These are phyloP conservation scores for Simalia tracyae DNA, from an alignment of 2,797 vertebrate species.

Conservation along the genomic window DNA sequence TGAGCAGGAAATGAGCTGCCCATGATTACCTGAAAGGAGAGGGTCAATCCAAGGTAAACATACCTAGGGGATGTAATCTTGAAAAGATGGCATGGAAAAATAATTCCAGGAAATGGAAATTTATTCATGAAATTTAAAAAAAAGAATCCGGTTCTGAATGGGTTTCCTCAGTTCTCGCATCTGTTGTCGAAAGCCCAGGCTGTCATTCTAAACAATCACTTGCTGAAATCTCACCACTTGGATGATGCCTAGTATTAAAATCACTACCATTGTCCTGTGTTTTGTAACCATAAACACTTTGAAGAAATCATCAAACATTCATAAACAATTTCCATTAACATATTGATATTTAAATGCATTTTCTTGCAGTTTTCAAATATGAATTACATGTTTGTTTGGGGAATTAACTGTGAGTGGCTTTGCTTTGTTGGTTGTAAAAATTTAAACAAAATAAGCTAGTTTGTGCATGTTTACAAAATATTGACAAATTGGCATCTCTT, in stretches of 20 bases:
- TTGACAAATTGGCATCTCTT: constrained; percentile 61
- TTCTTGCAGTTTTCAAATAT: constrained; percentile 12
- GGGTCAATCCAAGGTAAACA: too few relatives aligned
- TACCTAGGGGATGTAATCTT: background rate
- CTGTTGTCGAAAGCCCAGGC: constrained; percentile 21
- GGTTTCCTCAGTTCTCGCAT: constrained; percentile 28
- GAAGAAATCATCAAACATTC: constrained; percentile 21
- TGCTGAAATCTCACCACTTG: background rate
- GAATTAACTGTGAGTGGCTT: background rate
- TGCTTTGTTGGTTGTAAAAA: background rate
- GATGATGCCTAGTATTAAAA: constrained; percentile 3
- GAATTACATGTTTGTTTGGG: constrained; percentile 22
- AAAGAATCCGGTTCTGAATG: constrained; percentile 9
- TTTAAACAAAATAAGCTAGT: constrained; percentile 34
- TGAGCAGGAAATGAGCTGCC: too few relatives aligned
- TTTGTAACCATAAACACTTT: background rate
- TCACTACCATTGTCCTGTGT: background rate
- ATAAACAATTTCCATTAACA: constrained; percentile 7
- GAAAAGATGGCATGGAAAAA: background rate
- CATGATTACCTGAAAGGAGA: too few relatives aligned
- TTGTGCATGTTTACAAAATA: constrained; percentile 68
- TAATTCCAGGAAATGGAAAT: constrained; percentile 1
- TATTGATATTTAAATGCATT: constrained; percentile 14
- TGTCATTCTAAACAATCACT: constrained; percentile 17
- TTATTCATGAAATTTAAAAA: background rate